Evolutionary conservation across 2,888 invertebrate species (phyloP).

Genomic region (Stratiomys singularior): DNA sequence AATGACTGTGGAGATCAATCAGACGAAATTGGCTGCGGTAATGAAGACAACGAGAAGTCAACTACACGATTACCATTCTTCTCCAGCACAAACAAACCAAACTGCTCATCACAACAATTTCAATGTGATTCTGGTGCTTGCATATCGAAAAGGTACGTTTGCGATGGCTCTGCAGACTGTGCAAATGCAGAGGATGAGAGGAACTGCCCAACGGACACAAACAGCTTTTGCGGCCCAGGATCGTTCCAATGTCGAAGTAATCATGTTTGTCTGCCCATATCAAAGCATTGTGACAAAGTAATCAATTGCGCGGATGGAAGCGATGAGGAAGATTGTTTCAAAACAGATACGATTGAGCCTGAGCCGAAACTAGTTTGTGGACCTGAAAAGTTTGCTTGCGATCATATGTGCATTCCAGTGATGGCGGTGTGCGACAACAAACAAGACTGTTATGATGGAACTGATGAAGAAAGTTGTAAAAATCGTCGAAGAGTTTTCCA

Average conservation of each 20-base stretch:
- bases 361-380: conserved; percentile 47
- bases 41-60: conserved; percentile 49
- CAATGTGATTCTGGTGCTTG: conserved; percentile 67
- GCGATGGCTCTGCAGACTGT: conserved; percentile 70
- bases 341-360: conserved; percentile 49
- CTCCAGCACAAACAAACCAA: conserved; percentile 56
- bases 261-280: conserved; percentile 70
- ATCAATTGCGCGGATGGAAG: conserved; percentile 69
- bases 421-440: conserved; percentile 74
- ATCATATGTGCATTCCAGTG: conserved; percentile 71
- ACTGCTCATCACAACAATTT: conserved; percentile 60
- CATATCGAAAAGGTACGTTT: conserved; percentile 68
- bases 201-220: conserved; percentile 63
- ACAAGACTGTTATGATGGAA: conserved; percentile 78
- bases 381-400: conserved; percentile 70
- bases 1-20: conserved; percentile 81
- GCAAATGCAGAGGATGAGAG: conserved; percentile 73
- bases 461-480: conserved; percentile 77
- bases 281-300: conserved; percentile 67
- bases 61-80: conserved; percentile 55
- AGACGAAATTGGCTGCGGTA: conserved; percentile 75
- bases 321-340: conserved; percentile 67
- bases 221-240: conserved; percentile 61
- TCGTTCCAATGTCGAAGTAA: conserved; percentile 72
- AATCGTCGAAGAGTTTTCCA: conserved; percentile 64